phyloP scores from a whole-genome alignment of 2,888 invertebrate genomes.

The Cephus pygmeus region DNA sequence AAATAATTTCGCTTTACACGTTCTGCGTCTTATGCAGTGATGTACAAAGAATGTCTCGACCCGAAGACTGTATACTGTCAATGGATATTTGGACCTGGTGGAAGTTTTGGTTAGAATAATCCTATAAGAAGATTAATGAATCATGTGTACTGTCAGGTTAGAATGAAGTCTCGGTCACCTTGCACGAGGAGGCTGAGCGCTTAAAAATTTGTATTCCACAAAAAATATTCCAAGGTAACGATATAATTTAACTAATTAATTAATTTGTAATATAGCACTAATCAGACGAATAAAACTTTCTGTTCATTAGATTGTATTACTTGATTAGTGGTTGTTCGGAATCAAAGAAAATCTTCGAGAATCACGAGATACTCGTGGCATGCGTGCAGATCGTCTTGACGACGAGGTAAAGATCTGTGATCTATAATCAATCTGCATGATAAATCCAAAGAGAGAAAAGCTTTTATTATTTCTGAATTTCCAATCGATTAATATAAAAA shows the following conservation, averaged over 20 bases:
- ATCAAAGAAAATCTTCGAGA: neutral
- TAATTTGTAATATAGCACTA: too few species aligned
- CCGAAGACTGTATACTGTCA: too few species aligned
- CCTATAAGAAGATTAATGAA: too few species aligned
- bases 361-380: conserved; percentile 20
- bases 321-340: neutral
- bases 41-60: too few species aligned
- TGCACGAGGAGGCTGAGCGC: too few species aligned
- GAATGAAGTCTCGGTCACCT: too few species aligned
- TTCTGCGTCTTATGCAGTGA: too few species aligned
- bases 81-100: too few species aligned
- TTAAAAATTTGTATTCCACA: neutral
- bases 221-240: conserved; percentile 3
- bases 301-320: neutral
- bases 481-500: neutral
- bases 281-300: neutral
- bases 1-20: too few species aligned
- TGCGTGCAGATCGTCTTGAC: conserved; percentile 36
- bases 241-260: neutral
- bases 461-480: neutral
- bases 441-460: neutral
- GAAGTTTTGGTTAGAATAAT: too few species aligned
- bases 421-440: neutral
- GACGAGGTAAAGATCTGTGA: conserved; percentile 34
- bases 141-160: too few species aligned